These are phyloP conservation scores for Proteles cristata DNA, from an alignment of 2,113 vertebrate genomes.

Conservation along the genomic window DNA sequence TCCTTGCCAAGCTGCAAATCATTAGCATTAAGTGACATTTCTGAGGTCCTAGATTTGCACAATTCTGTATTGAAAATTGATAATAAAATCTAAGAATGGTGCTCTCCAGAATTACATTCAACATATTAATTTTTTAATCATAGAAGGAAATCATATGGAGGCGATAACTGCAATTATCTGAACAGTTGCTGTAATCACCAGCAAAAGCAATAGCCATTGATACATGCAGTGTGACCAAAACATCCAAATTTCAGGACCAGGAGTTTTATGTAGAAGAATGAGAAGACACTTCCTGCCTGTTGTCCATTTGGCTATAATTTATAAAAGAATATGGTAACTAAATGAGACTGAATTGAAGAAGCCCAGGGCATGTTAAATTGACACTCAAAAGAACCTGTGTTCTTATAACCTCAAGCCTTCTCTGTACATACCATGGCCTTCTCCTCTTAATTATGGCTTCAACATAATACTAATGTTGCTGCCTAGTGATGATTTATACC, in stretches of 20 bases:
- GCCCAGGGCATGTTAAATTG: not conserved
- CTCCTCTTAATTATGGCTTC: not conserved
- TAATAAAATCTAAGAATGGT: conserved; percentile 49
- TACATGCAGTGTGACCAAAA: not conserved
- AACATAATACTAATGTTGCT: not conserved
- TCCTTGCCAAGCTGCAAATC: conserved; percentile 5
- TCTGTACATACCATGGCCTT: not conserved
- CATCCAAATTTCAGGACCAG: not conserved
- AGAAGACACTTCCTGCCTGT: not conserved
- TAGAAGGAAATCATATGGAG: not conserved
- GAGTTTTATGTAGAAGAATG: not conserved
- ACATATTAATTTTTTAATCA: conserved; percentile 35
- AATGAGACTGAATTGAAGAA: not conserved
- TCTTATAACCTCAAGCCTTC: not conserved
- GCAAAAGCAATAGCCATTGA: not conserved
- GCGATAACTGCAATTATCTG: conserved; percentile 5
- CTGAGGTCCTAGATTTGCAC: conserved; percentile 60
- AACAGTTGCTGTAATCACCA: not conserved
- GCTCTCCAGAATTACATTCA: conserved; percentile 51
- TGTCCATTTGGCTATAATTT: not conserved
- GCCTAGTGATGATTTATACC: not conserved
- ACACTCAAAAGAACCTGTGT: not conserved
- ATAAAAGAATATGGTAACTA: not conserved
- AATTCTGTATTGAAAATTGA: conserved; percentile 45
- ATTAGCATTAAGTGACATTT: conserved; percentile 54